phyloP scores from a whole-genome alignment of 1,140 invertebrate species.

The Fopius arisanus region DNA sequence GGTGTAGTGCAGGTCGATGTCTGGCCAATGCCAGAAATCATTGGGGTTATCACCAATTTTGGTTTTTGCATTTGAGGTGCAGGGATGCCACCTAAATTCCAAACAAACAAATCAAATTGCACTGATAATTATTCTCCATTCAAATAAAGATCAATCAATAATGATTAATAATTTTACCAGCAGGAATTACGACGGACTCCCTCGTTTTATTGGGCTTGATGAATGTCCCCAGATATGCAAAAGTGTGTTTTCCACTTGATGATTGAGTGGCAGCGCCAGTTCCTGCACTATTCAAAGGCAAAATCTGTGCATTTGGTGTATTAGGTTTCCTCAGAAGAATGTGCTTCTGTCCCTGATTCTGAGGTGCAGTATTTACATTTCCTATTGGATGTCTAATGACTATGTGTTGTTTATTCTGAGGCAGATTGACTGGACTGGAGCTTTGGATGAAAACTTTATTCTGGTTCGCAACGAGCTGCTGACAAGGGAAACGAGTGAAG shows the following conservation, averaged over 20 bases:
- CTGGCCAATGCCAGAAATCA: slow-evolving; percentile 58
- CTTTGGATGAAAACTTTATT: slow-evolving; percentile 60
- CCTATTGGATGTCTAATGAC: slow-evolving; percentile 56
- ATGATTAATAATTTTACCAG: slow-evolving; percentile 48
- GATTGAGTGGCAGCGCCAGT: neutral
- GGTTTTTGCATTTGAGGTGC: slow-evolving; percentile 60
- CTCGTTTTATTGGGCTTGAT: slow-evolving; percentile 58
- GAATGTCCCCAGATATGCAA: slow-evolving; percentile 60
- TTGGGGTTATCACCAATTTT: slow-evolving; percentile 64
- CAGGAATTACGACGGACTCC: slow-evolving; percentile 56
- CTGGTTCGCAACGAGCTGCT: slow-evolving; percentile 51
- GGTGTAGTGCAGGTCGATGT: slow-evolving; percentile 58
- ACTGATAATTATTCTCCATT: no score
- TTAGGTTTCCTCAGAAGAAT: slow-evolving; percentile 59
- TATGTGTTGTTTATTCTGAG: slow-evolving; percentile 56
- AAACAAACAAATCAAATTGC: slow-evolving; percentile 17
- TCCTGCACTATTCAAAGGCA: slow-evolving; percentile 47
- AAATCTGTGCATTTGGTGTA: slow-evolving; percentile 57
- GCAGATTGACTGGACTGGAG: slow-evolving; percentile 46
- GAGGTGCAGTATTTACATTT: slow-evolving; percentile 42
- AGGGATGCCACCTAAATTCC: slow-evolving; percentile 44
- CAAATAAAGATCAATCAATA: no score
- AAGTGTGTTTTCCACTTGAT: slow-evolving; percentile 52
- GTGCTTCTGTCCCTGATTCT: slow-evolving; percentile 52
- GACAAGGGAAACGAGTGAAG: slow-evolving; percentile 31